Evolutionary conservation across 2,888 invertebrate genomes (phyloP).

Genomic region (Diadromus collaris): DNA sequence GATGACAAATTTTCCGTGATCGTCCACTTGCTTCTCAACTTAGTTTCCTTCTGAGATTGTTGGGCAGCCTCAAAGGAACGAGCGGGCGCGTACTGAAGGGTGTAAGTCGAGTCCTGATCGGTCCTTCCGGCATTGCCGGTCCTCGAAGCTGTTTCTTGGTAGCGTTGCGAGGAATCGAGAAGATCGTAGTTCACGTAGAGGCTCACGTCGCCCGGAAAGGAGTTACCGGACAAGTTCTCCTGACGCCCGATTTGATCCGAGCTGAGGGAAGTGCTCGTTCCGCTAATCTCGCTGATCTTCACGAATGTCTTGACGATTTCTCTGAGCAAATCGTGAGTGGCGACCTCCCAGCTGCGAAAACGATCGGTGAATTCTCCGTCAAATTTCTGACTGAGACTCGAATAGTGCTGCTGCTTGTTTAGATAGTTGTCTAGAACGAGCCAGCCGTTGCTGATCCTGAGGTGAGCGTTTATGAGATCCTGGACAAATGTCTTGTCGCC

Average conservation of each 20-base stretch:
- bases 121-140: conserved; percentile 52
- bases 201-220: conserved; percentile 76
- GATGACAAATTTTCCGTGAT: conserved; percentile 71
- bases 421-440: conserved; percentile 76
- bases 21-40: conserved; percentile 76
- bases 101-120: conserved; percentile 51
- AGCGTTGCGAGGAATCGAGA: conserved; percentile 57
- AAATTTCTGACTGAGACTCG: conserved; percentile 70
- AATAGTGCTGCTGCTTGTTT: conserved; percentile 75
- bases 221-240: conserved; percentile 63
- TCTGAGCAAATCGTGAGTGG: conserved; percentile 70
- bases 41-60: conserved; percentile 70
- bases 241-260: conserved; percentile 52
- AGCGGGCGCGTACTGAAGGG: conserved; percentile 51
- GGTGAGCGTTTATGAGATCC: conserved; percentile 73
- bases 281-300: conserved; percentile 67
- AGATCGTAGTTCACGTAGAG: conserved; percentile 72
- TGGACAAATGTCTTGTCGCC: conserved; percentile 71
- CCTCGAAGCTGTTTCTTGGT: conserved; percentile 17
- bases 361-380: conserved; percentile 67
- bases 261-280: conserved; percentile 7
- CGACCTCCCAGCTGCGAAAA: conserved; percentile 73
- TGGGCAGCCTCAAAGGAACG: conserved; percentile 58
- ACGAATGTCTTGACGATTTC: conserved; percentile 71
- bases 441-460: conserved; percentile 77